Conservation (phyloP, 2,888 invertebrate species). For the Bugulina stolonifera region DNA sequence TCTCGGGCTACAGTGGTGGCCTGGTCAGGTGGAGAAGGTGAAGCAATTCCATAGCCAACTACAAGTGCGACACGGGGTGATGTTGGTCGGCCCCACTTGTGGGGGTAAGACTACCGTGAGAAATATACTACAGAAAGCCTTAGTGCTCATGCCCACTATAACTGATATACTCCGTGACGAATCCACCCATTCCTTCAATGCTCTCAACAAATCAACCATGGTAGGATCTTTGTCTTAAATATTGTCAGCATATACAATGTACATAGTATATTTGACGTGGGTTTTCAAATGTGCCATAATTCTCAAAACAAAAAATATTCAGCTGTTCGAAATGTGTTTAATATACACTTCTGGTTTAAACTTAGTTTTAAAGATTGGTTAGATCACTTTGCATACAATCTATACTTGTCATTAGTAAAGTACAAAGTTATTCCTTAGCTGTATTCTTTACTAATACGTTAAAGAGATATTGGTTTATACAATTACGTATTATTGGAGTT, state of each 20-base stretch:
- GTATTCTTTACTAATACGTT: too few species aligned
- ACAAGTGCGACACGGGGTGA: slow-evolving; percentile 51
- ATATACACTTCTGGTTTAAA: too few species aligned
- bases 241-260: too few species aligned
- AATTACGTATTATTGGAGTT: too few species aligned
- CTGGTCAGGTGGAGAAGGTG: slow-evolving; percentile 49
- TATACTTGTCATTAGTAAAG: too few species aligned
- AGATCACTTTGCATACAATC: too few species aligned
- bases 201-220: slow-evolving; percentile 20
- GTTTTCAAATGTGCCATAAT: background rate
- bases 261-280: too few species aligned
- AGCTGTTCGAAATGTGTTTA: too few species aligned
- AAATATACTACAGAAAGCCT: slow-evolving; percentile 49
- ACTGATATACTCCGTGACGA: background rate
- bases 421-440: too few species aligned
- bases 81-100: slow-evolving; percentile 52
- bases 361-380: too few species aligned
- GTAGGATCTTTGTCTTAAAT: too few species aligned
- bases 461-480: too few species aligned
- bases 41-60: slow-evolving; percentile 53
- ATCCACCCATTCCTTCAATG: background rate
- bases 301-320: background rate
- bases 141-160: slow-evolving; percentile 46
- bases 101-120: slow-evolving; percentile 51
- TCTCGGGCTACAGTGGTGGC: slow-evolving; percentile 47